phyloP scores from a whole-genome alignment of 2,888 invertebrate species.

The Endomychus coccineus region DNA sequence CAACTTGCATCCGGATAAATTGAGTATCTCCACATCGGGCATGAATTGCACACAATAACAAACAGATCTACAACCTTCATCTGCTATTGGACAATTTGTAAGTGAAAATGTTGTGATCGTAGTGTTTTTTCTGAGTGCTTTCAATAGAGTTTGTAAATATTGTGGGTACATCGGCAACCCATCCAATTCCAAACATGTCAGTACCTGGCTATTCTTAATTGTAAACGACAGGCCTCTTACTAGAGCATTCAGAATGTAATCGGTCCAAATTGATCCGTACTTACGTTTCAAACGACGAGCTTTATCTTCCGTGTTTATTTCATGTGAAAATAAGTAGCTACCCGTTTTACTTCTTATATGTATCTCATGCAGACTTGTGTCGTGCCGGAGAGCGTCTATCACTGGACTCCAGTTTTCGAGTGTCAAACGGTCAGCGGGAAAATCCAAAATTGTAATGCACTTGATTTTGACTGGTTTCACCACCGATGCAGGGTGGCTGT shows the following conservation, averaged over 20 bases:
- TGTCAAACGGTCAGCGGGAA: constrained; percentile 67
- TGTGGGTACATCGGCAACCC: constrained; percentile 63
- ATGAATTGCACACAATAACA: constrained; percentile 61
- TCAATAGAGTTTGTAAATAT: constrained; percentile 46
- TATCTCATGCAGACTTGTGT: constrained; percentile 62
- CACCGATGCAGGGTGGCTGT: constrained; percentile 34
- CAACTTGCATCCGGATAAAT: constrained; percentile 62
- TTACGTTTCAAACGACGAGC: constrained; percentile 51
- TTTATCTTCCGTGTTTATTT: constrained; percentile 51
- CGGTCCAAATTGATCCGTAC: constrained; percentile 52
- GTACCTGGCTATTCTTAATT: constrained; percentile 54
- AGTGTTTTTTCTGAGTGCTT: constrained; percentile 56
- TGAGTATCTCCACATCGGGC: constrained; percentile 60
- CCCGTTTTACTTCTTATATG: constrained; percentile 52
- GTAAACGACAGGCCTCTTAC: constrained; percentile 58
- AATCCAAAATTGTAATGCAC: constrained; percentile 48
- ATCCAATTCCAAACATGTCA: constrained; percentile 59
- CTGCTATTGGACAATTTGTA: constrained; percentile 60
- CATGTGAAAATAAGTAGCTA: constrained; percentile 37
- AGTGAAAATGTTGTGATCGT: constrained; percentile 62
- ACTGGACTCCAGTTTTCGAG: constrained; percentile 71
- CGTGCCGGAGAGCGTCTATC: constrained; percentile 62
- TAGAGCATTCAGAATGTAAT: constrained; percentile 60
- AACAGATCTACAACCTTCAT: constrained; percentile 62
- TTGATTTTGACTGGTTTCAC: constrained; percentile 39